A percentile compares a stretch with the other conserved stretches of the same genome.
phyloP scores from a whole-genome alignment of 2,113 vertebrate species.

The Chloropsis hardwickii region DNA sequence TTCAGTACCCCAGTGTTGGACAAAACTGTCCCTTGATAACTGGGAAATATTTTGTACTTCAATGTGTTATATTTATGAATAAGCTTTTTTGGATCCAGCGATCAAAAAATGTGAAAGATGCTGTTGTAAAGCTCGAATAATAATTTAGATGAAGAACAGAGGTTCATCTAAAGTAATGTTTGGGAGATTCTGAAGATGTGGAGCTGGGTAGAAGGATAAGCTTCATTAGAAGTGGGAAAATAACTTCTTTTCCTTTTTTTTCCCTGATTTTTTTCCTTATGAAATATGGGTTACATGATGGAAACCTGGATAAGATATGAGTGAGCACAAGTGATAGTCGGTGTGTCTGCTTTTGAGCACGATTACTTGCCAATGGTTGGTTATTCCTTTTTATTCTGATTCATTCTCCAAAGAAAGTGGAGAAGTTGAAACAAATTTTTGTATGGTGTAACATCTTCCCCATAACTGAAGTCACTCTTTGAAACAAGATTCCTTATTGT shows the following conservation, averaged over 20 bases:
- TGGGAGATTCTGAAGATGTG: background rate
- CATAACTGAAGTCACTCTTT: background rate
- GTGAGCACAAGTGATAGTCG: background rate
- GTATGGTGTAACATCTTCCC: background rate
- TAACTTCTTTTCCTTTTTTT: background rate
- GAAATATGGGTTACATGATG: background rate
- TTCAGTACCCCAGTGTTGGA: background rate
- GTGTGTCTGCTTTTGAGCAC: background rate
- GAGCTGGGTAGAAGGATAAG: background rate
- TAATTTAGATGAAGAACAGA: background rate
- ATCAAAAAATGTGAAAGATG: background rate
- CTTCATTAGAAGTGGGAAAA: background rate
- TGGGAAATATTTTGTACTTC: background rate
- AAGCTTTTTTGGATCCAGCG: background rate
- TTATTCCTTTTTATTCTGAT: background rate
- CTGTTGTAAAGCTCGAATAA: fast-evolving
- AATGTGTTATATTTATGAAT: fast-evolving
- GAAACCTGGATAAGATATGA: background rate
- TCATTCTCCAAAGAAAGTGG: background rate
- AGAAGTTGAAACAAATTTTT: background rate
- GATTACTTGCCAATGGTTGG: background rate
- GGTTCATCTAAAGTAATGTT: background rate
- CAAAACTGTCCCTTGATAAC: background rate
- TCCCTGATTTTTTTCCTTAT: background rate
- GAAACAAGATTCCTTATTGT: background rate